phyloP scores from a whole-genome alignment of 2,888 invertebrate species.

The Hemicrepidius hirtus region DNA sequence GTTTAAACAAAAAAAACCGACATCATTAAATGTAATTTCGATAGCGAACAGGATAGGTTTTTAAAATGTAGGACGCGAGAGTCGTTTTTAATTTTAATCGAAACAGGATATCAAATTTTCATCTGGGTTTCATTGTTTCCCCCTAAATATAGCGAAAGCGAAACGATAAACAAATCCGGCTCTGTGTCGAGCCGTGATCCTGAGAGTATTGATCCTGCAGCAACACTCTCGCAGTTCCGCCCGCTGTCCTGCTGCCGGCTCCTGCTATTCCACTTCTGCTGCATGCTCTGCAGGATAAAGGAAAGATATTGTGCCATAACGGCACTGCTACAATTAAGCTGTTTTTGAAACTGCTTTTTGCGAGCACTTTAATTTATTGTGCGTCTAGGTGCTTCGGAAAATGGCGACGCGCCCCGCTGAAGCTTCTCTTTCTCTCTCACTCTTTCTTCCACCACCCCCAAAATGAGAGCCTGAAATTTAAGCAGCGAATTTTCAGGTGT shows the following conservation, averaged over 20 bases:
- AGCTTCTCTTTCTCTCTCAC: background rate
- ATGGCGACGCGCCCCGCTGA: conserved; percentile 4
- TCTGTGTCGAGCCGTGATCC: conserved; percentile 61
- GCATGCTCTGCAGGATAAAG: conserved; percentile 59
- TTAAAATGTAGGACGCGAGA: no score
- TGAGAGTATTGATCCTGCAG: conserved; percentile 64
- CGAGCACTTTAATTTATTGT: conserved; percentile 23
- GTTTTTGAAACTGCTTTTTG: conserved; percentile 37
- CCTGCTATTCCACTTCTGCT: conserved; percentile 59
- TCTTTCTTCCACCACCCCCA: background rate
- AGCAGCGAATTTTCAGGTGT: conserved; percentile 35
- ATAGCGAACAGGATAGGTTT: no score
- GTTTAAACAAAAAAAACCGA: no score
- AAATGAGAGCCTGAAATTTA: conserved; percentile 30
- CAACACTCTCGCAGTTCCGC: conserved; percentile 53
- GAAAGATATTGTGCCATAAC: conserved; percentile 53
- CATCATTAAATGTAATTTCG: no score
- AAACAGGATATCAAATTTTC: background rate
- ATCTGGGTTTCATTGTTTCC: conserved; percentile 12
- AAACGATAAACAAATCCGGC: conserved; percentile 61
- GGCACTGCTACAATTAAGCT: conserved; percentile 37
- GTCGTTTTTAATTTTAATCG: background rate
- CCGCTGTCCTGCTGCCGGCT: conserved; percentile 53
- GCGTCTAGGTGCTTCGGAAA: conserved; percentile 3
- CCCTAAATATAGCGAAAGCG: conserved; percentile 46